Base-by-base conservation (phyloP, 2,113 vertebrate genomes). In the Arvicanthis niloticus region DNA sequence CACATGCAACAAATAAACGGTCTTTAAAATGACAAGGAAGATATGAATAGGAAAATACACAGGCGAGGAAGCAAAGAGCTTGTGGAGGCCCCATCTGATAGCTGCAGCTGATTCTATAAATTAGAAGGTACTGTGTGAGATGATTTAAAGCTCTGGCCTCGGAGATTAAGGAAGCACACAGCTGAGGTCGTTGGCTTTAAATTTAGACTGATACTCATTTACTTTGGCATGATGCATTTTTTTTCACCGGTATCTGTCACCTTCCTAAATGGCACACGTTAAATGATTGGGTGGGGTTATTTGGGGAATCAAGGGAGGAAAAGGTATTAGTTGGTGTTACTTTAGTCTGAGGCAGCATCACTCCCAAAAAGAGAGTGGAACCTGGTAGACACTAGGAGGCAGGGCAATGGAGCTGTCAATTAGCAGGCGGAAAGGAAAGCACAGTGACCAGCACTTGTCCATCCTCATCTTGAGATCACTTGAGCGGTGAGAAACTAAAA, bases 291-390 rank as follows among this genome's bases (percentile, higher is more conserved):
- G 53, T 78, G 21, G 60, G n/a, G 60, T 96, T 94, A 89, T 86
- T 86, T 89, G 29, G 48, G 68, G 81, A 45, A 9, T 0, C 7
- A 7, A 45, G 37, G 16, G 31, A 62, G 29, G 24, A 65, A 81
- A 70, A 3, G 4, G 31, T 62, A 68, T 88, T 84, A 88, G 45
- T 92, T 70, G 65, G 17, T 88, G 65, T 70, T 16, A 48, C 7
- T 42, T 85, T 88, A 73, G 70, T 72, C 42, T 48, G 37, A 82
- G 89, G 93, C 91, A 94, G 80, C 40, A 84, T 60, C 29, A 65
- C 92, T 86, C 89, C 75, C 88, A 75, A 87, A 92, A 58, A 68
- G 80, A 88, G 24, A 90, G 53, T 40, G 89, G 77, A 84, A 88
- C 12, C 34, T n/a, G 58, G 93, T 75, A n/a, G 31, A 42, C 60